phyloP scores from a whole-genome alignment of 1,140 invertebrate genomes.

The Apolygus lucorum region DNA sequence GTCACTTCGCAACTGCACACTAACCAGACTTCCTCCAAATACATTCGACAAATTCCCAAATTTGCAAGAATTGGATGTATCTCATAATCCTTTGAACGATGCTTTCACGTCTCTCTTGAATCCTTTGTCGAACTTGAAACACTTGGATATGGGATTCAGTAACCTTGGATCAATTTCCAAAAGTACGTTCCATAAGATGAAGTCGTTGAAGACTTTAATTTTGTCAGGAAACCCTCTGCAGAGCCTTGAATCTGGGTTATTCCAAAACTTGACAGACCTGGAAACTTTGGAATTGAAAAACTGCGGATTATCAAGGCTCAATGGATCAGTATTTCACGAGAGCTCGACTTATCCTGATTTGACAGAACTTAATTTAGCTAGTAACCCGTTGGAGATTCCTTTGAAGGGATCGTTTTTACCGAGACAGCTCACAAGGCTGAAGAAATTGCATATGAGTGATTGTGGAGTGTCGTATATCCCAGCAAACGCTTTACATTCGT shows the following conservation, averaged over 20 bases:
- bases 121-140: constrained; percentile 54
- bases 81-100: constrained; percentile 44
- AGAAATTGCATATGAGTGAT: constrained; percentile 54
- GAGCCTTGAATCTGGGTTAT: constrained; percentile 56
- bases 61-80: constrained; percentile 39
- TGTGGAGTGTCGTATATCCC: constrained; percentile 53
- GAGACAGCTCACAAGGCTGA: constrained; percentile 51
- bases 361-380: constrained; percentile 55
- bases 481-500: constrained; percentile 50
- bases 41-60: constrained; percentile 56
- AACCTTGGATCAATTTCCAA: constrained; percentile 55
- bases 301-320: constrained; percentile 52
- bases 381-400: constrained; percentile 53
- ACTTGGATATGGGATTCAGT: constrained; percentile 64
- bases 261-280: constrained; percentile 55
- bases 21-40: constrained; percentile 50
- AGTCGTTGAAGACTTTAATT: constrained; percentile 52
- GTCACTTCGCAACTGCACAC: constrained; percentile 55
- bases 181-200: constrained; percentile 60
- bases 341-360: constrained; percentile 53
- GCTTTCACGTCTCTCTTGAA: constrained; percentile 57
- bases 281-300: constrained; percentile 57
- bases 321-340: constrained; percentile 58
- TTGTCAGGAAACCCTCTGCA: constrained; percentile 58
- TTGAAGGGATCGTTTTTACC: constrained; percentile 48